Percentiles rank a stretch among this genome's conserved stretches.
phyloP scores from a whole-genome alignment of 2,113 vertebrate species.

The Gymnorhina tibicen region DNA sequence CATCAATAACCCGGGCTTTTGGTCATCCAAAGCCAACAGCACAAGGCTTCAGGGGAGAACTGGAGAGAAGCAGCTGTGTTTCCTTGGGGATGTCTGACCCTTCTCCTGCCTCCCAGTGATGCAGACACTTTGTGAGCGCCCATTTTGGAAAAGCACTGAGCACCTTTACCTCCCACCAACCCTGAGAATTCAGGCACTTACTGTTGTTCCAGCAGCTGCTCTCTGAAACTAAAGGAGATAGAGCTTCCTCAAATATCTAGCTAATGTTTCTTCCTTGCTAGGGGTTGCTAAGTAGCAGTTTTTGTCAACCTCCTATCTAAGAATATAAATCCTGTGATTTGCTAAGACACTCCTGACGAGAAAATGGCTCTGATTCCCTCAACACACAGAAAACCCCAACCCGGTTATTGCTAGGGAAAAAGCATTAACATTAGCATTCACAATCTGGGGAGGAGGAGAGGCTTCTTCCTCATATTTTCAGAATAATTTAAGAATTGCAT shows the following conservation, averaged over 20 bases:
- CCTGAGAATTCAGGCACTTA: not conserved
- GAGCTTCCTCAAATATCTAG: slow-evolving; percentile 50
- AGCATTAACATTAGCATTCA: slow-evolving; percentile 33
- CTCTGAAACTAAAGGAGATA: not conserved
- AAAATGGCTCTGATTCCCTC: slow-evolving; percentile 37
- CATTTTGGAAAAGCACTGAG: not conserved
- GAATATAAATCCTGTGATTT: slow-evolving; percentile 60
- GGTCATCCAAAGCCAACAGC: not conserved
- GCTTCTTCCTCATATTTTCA: slow-evolving; percentile 45
- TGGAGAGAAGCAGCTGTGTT: not conserved
- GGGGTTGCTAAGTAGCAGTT: slow-evolving; percentile 66
- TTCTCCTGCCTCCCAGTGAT: not conserved
- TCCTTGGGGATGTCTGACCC: not conserved
- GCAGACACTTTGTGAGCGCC: not conserved
- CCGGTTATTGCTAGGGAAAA: slow-evolving; percentile 26
- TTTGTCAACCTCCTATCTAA: slow-evolving; percentile 60
- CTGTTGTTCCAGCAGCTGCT: not conserved
- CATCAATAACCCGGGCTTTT: not conserved
- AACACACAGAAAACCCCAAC: not conserved
- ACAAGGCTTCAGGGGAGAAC: not conserved
- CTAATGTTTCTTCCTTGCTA: slow-evolving; percentile 55
- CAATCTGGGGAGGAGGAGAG: slow-evolving; percentile 30
- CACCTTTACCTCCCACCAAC: not conserved
- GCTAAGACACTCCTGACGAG: slow-evolving; percentile 41
- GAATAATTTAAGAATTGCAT: slow-evolving; percentile 59